Evolutionary conservation across 1,140 invertebrate species (phyloP).

Genomic region (Camponotus vicinus): DNA sequence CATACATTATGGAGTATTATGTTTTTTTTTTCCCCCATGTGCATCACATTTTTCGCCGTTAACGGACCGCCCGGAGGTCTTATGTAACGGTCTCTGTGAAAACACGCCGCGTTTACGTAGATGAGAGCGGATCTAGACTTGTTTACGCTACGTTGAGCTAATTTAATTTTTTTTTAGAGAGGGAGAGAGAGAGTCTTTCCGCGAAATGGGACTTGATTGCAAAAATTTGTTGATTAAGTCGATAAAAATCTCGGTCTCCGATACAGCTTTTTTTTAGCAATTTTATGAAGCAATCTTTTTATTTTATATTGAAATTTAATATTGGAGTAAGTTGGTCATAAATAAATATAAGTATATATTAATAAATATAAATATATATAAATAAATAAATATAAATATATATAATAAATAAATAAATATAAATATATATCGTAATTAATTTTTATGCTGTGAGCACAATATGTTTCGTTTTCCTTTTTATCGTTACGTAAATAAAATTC

Average conservation of each 20-base stretch:
- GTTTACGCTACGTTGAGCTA: constrained; percentile 17
- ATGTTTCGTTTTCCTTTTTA: neutral
- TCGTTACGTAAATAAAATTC: constrained; percentile 25
- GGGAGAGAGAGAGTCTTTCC: neutral
- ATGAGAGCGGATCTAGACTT: constrained; percentile 14
- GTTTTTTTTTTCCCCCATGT: constrained; percentile 14
- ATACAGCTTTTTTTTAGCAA: neutral
- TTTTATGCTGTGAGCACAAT: neutral
- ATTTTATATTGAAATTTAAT: no score
- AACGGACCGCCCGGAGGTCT: constrained; percentile 8
- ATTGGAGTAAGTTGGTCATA: no score
- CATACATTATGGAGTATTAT: constrained; percentile 40
- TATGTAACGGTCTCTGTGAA: neutral
- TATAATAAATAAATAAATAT: no score
- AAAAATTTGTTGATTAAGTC: constrained; percentile 6
- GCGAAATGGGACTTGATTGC: neutral
- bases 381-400: neutral
- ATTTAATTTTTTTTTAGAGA: neutral
- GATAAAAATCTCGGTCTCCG: neutral
- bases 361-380: no score
- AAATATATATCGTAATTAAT: neutral
- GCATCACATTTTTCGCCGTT: constrained; percentile 21
- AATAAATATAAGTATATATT: no score
- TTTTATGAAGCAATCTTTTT: neutral
- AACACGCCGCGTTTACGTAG: neutral